Base-by-base conservation (phyloP, 2,113 vertebrate genomes). In the Dicerorhinus sumatrensis region DNA sequence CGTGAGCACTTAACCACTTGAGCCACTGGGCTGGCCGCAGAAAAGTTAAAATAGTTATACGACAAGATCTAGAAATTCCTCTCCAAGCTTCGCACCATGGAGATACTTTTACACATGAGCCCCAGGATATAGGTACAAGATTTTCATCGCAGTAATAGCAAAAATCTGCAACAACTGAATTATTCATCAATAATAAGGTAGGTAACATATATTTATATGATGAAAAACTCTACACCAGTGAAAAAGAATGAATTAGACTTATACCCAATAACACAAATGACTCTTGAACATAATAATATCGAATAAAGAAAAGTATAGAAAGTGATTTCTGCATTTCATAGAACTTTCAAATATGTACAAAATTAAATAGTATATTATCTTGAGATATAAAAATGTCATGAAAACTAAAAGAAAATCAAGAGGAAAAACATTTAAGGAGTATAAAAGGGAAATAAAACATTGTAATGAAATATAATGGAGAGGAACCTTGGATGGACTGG, bases 261-360 rank as follows among this genome's bases (percentile, higher is more conserved):
- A 33, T 16, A 51, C 5, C 4, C 6, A 23, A 36, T 36, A 80
- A 80, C 17, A 69, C 3, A 9, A 20, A 75, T 75, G 12, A 46
- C 21, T 97, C 33, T 63, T 3, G 8, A 95, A 72, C 39, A 88
- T n/a, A 33, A 88, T n/a, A 33, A 69, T 90, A 46, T 27, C 89
- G 39, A 81, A 3, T 60, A 83, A 92, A 94, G 2, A 48, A 94
- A 76, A n/a, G 6, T 17, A 92, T 36, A 31, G 29, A 36, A 62
- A 89, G 58, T 2, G 23, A 16, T 29, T 81, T 58, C 27, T 33
- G 9, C 3, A 31, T 10, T 77, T 51, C n/a, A 65, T 21, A 16
- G 2, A 89, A 29, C 3, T 92, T 63, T 70, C 0, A 29, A 84
- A 70, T 20, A 16, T 80, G 13, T 75, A 67, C 16, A 80, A 75